Conservation (phyloP, 2,113 vertebrate genomes). For the Salminus brasiliensis region DNA sequence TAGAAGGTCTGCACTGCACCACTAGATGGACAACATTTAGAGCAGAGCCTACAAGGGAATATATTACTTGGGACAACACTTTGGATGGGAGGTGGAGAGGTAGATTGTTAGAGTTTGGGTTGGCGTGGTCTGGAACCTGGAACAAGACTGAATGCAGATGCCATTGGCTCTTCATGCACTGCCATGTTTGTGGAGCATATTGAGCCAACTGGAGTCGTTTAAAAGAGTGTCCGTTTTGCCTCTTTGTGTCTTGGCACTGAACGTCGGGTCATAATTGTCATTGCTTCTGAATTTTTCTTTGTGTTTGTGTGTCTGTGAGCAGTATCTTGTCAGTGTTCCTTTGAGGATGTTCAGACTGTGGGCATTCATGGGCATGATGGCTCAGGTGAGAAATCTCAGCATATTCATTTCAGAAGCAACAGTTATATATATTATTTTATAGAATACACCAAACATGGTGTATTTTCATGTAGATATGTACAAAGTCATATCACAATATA, state of each 20-base stretch:
- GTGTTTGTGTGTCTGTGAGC: constrained; percentile 33
- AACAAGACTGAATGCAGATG: neutral
- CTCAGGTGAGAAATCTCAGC: constrained; percentile 78
- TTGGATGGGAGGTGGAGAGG: neutral
- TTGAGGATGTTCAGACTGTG: constrained; percentile 93
- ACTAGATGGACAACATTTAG: neutral
- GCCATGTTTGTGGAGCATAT: neutral
- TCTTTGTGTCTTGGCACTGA: neutral
- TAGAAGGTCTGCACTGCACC: neutral
- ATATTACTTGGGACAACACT: neutral
- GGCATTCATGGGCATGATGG: constrained; percentile 93
- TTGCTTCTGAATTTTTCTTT: constrained; percentile 8
- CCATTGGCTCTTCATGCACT: neutral
- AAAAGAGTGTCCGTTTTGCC: neutral
- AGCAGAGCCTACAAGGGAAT: neutral
- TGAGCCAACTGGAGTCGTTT: neutral
- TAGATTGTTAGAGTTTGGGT: neutral
- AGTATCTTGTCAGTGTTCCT: constrained; percentile 93
- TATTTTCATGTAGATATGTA: too few relatives aligned
- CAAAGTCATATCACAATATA: too few relatives aligned
- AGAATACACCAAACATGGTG: too few relatives aligned
- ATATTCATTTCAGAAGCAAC: neutral
- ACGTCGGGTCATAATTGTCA: neutral
- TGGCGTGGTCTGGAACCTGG: neutral
- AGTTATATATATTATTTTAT: neutral